A percentile compares a stretch with the other conserved stretches of the same genome.
Evolutionary conservation across 2,797 vertebrate genomes (phyloP).

Genomic region (Eulemur mongoz): DNA sequence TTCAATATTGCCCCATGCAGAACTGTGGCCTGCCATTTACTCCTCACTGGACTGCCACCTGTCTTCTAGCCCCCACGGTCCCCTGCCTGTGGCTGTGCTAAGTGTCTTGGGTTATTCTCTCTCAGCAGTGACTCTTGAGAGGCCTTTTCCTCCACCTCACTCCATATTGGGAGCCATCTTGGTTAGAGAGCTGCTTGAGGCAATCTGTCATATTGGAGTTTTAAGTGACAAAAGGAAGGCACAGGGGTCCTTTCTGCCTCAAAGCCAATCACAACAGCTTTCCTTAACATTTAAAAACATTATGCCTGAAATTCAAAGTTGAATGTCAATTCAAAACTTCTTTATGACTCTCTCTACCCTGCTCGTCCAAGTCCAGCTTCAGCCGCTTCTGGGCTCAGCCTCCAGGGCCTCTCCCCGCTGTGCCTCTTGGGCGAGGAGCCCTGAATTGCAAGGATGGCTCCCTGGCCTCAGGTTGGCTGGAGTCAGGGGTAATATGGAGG

Average conservation of each 20-base stretch:
- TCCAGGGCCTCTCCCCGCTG: neutral
- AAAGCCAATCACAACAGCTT: neutral
- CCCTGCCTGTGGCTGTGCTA: constrained; percentile 27
- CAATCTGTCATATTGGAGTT: neutral
- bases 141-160: neutral
- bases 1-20: neutral
- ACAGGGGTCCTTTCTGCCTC: neutral
- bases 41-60: neutral
- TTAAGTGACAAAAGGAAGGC: neutral
- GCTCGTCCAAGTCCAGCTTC: neutral
- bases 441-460: neutral
- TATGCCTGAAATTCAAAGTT: neutral
- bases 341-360: neutral
- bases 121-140: constrained; percentile 40
- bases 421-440: neutral
- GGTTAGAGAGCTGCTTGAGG: neutral
- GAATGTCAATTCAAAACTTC: neutral
- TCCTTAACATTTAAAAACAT: neutral
- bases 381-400: neutral
- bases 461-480: neutral
- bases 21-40: neutral
- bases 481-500: neutral
- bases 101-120: constrained; percentile 26
- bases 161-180: neutral
- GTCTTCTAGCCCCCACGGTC: neutral